phyloP scores from a whole-genome alignment of 2,113 vertebrate species.

The Orycteropus afer region DNA sequence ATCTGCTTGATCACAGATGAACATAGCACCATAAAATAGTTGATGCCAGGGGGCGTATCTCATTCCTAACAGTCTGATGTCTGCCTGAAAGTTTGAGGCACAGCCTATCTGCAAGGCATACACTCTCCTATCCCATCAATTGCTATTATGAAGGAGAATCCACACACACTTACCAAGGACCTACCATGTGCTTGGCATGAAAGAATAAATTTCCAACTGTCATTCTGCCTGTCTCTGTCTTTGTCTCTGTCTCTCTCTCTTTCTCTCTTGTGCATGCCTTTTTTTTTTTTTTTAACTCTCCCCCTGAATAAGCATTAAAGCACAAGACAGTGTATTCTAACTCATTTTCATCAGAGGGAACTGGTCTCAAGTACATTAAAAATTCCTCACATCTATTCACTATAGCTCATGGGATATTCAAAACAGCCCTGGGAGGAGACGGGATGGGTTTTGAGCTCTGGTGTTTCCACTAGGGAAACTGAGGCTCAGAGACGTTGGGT shows the following conservation, averaged over 20 bases:
- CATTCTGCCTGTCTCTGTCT: no score
- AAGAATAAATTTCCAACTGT: background rate
- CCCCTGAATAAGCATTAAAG: no score
- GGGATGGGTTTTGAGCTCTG: background rate
- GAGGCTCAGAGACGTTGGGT: background rate
- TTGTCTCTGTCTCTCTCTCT: no score
- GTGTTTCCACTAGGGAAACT: background rate
- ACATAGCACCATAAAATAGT: background rate
- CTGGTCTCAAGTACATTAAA: background rate
- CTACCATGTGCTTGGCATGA: background rate
- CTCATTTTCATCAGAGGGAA: conserved; percentile 32
- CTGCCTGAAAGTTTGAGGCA: background rate
- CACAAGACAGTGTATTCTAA: conserved; percentile 18
- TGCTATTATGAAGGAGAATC: background rate
- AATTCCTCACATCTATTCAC: background rate
- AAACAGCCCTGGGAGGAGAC: background rate
- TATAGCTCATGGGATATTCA: background rate
- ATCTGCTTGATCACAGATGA: background rate
- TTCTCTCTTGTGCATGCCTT: no score
- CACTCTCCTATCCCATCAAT: background rate
- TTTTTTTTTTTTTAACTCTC: no score
- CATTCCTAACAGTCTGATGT: background rate
- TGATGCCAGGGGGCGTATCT: background rate
- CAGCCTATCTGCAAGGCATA: background rate
- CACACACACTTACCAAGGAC: background rate